phyloP scores from a whole-genome alignment of 2,888 invertebrate genomes.

The Epiblema foenella region DNA sequence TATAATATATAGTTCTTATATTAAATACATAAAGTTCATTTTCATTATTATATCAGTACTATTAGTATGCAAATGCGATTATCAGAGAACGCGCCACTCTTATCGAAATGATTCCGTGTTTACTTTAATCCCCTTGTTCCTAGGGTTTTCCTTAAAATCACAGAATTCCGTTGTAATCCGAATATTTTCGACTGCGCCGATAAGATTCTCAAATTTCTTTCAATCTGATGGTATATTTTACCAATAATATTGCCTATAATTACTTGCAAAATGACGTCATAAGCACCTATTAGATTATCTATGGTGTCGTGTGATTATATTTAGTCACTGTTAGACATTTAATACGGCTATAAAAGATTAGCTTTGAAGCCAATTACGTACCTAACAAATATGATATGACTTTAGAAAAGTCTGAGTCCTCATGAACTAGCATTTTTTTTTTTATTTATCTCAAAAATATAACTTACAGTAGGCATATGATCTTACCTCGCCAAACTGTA shows the following conservation, averaged over 20 bases:
- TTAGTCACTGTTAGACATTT: not conserved
- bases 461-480: too few relatives aligned
- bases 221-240: slow-evolving; percentile 13
- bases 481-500: too few relatives aligned
- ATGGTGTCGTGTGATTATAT: not conserved
- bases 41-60: too few relatives aligned
- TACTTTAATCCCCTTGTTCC: slow-evolving; percentile 44
- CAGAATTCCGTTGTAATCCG: not conserved
- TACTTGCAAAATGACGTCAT: slow-evolving; percentile 28
- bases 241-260: not conserved
- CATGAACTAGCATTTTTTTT: too few relatives aligned
- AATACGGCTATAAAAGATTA: not conserved
- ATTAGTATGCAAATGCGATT: slow-evolving; percentile 7
- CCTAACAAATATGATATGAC: too few relatives aligned
- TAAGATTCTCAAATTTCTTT: slow-evolving; percentile 22
- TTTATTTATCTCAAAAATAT: too few relatives aligned
- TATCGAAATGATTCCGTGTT: slow-evolving; percentile 20
- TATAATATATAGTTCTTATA: too few relatives aligned
- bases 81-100: slow-evolving; percentile 13
- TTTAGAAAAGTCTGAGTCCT: too few relatives aligned
- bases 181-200: not conserved
- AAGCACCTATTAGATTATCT: not conserved
- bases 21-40: too few relatives aligned
- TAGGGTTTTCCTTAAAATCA: slow-evolving; percentile 27
- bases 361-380: not conserved